A percentile compares a stretch with the other conserved stretches of the same genome.
phyloP scores from a whole-genome alignment of 2,888 invertebrate genomes.

The Synergus gifuensis region DNA sequence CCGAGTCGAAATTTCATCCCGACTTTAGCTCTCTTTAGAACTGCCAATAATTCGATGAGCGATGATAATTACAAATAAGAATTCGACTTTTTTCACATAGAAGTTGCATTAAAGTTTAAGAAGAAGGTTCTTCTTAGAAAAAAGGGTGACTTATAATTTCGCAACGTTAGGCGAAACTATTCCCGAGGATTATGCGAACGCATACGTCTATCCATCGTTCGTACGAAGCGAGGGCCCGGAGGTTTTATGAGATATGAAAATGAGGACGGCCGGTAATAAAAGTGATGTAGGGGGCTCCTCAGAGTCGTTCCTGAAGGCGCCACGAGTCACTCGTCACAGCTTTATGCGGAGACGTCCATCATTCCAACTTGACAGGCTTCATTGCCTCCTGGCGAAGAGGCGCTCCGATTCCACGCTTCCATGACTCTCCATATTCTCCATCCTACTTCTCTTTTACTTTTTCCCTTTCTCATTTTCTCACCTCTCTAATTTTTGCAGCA shows the following conservation, averaged over 20 bases:
- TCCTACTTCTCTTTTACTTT: neutral
- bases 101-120: neutral
- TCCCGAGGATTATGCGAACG: slow-evolving; percentile 52
- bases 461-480: slow-evolving; percentile 40
- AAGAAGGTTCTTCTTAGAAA: neutral
- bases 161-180: slow-evolving; percentile 21
- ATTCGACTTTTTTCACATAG: no score
- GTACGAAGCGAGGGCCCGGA: slow-evolving; percentile 60
- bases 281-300: slow-evolving; percentile 77
- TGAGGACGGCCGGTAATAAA: slow-evolving; percentile 77
- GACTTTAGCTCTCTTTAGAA: no score
- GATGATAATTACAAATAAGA: no score
- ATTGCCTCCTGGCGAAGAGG: slow-evolving; percentile 74
- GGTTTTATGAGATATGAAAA: slow-evolving; percentile 77
- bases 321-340: slow-evolving; percentile 78
- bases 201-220: slow-evolving; percentile 55
- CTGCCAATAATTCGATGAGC: no score
- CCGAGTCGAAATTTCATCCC: neutral
- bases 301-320: slow-evolving; percentile 76
- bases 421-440: slow-evolving; percentile 52
- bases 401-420: slow-evolving; percentile 70
- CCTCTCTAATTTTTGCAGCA: slow-evolving; percentile 38
- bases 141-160: slow-evolving; percentile 13
- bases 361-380: slow-evolving; percentile 76
- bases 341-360: slow-evolving; percentile 78